Base-by-base conservation (phyloP, 1,140 invertebrate species). In the Caenorhabditis latens region DNA sequence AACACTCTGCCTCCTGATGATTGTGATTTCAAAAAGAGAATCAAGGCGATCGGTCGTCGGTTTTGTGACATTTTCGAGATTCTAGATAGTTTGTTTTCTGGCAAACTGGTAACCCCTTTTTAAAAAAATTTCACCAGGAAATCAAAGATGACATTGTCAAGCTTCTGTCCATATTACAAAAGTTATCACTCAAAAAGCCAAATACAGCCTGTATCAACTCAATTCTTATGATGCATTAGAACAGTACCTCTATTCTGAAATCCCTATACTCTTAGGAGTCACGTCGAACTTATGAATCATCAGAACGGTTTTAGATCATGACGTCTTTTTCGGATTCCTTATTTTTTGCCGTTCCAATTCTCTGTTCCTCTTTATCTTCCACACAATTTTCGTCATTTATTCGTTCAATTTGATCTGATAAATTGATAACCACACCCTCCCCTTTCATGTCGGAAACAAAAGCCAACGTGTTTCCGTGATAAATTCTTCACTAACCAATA, bases 371-470 rank as follows among this genome's bases (percentile, higher is more conserved):
- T 71, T 71, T 42, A 71, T 71, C 65, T 46, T 9, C 14, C 65
- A 71, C 40, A 71, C 65, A 43, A 71, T 46, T 71, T 24, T n/a
- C 14, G 43, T 21, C 21, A 43, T 2, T 43, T 71, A 46, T 71
- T 71, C 65, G 65, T 71, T 71, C 65, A 71, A 71, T 71, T 71
- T 24, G 65, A 71, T 71, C 40, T 71, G 40, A 71, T 71, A 71
- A 71, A 71, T 71, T 71, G 65, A 71, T 71, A 71, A 71, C 65
- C 65, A 71, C 65, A 71, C 65, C 65, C 65, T 24, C 16, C 21
- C 21, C 24, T 8, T 16, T 13, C 6, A 8, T 40, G 61, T 14
- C 6, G 11, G 32, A 65, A 32, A 65, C 40, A 71, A 40, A 46
- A 11, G 13, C 50, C 16, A 53, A 32, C 55, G 50, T 63, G 65